Evolutionary conservation across 2,888 invertebrate species (phyloP), one percentile per base, ranked within the genome.

Genomic region (Amorpha juglandis): DNA sequence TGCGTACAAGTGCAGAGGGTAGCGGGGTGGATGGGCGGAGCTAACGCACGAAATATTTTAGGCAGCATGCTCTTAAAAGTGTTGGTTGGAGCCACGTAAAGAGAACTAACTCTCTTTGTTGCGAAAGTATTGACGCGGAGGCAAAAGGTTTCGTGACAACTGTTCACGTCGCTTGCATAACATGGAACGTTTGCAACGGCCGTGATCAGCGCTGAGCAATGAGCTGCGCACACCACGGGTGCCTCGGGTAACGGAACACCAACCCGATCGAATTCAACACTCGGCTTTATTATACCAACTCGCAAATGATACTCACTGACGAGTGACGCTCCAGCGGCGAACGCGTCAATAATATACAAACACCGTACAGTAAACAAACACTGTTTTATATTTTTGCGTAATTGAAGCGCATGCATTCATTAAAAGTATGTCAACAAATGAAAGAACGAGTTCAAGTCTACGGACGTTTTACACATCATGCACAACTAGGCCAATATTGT

Each of bases 381-480:
- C 16, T 42, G 58, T 42, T 38, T 14, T 50, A 48, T 65, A 58
- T 48, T 35, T 58, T 35, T 35, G 48, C 35, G 9, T 38, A 65
- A 58, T 58, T 64, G 16, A 65, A 48, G 21, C 55, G 47, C 9
- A 65, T 27, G 27, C 21, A 19, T 58, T 38, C 48, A 45, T 62
- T 19, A 38, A 73, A 84, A 81, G 81, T 82, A 71, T 86, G 85
- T 82, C 86, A 84, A 79, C 78, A 74, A 77, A 79, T 70, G 72
- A 80, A 80, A 83, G 75, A 91, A 84, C 86, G 84, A 89, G 91
- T 90, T 90, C 91, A 92, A 90, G 90, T 91, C 82, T 90, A 90
- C 88, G 89, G 87, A 73, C 87, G 86, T 89, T 88, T 63, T 89
- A 88, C 89, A 88, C 91, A 90, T 90, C 81, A 72, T 80, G 88